These are phyloP conservation scores for Lasaia peninsularis DNA, from an alignment of 1,140 invertebrate genomes.

Conservation along the genomic window DNA sequence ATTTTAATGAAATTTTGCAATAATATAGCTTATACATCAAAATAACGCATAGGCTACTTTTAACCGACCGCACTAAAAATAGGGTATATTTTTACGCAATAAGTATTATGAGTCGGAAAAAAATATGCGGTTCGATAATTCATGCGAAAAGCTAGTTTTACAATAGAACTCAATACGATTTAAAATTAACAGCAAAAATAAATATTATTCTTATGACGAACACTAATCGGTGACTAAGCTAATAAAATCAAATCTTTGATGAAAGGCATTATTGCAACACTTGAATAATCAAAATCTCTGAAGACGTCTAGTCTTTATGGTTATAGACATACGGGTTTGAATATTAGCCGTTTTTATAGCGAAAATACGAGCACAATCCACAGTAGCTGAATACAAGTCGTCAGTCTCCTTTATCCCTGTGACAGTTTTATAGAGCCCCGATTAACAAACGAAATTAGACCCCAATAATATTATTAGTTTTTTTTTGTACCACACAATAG, in stretches of 20 bases:
- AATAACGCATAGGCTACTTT: too few species aligned
- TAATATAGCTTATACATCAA: too few species aligned
- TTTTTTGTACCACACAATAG: slow-evolving; percentile 43
- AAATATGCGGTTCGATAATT: too few species aligned
- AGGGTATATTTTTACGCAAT: too few species aligned
- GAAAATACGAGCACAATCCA: slow-evolving; percentile 40
- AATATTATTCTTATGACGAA: not conserved
- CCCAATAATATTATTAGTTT: slow-evolving; percentile 70
- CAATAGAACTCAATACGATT: too few species aligned
- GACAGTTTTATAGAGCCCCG: slow-evolving; percentile 61
- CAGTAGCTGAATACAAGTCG: slow-evolving; percentile 48
- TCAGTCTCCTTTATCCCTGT: slow-evolving; percentile 47
- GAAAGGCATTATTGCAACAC: slow-evolving; percentile 7
- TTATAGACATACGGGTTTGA: not conserved
- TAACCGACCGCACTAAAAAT: too few species aligned
- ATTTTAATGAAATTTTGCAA: too few species aligned
- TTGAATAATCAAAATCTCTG: not conserved
- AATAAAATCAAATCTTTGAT: slow-evolving; percentile 1
- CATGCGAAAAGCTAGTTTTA: too few species aligned
- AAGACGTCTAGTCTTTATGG: not conserved
- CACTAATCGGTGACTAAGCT: not conserved
- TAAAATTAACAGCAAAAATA: not conserved
- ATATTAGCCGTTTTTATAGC: not conserved
- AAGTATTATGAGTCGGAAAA: too few species aligned
- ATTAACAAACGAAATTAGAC: slow-evolving; percentile 71